phyloP scores from a whole-genome alignment of 2,797 vertebrate species.

The Chloroceryle amazona region DNA sequence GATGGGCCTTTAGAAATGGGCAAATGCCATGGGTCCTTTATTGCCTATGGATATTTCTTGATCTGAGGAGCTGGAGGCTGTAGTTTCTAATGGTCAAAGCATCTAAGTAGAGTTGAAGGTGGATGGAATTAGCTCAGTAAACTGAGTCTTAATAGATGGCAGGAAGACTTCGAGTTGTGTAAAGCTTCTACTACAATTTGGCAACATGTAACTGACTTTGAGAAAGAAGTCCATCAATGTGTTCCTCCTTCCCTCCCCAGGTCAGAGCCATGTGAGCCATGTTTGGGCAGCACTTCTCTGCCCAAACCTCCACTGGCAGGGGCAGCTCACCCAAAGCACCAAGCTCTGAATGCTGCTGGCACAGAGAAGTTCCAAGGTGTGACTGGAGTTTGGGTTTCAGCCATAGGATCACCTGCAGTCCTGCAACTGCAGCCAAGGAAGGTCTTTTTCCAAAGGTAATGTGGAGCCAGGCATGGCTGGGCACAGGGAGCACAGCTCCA shows the following conservation, averaged over 20 bases:
- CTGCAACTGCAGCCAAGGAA: background rate
- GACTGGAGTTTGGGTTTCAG: background rate
- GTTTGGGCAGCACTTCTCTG: background rate
- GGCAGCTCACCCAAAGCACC: background rate
- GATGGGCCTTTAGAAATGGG: background rate
- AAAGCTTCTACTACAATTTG: background rate
- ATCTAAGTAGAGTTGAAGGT: background rate
- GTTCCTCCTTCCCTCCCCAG: background rate
- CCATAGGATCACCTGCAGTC: background rate
- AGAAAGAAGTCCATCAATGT: background rate
- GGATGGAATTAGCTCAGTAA: background rate
- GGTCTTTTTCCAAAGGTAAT: background rate
- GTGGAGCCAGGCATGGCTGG: background rate
- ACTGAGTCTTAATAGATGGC: background rate
- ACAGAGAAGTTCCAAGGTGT: background rate
- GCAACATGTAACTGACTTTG: background rate
- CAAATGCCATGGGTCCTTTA: background rate
- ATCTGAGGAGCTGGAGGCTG: background rate
- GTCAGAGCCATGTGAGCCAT: background rate
- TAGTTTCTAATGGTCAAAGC: background rate
- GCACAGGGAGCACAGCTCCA: accelerated
- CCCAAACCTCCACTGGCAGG: background rate
- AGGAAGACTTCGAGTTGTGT: background rate
- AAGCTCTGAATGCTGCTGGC: background rate
- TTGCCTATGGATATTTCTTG: background rate